Percentiles rank a stretch among this genome's conserved stretches.
phyloP scores from a whole-genome alignment of 2,113 vertebrate species.

The Opisthocomus hoazin region DNA sequence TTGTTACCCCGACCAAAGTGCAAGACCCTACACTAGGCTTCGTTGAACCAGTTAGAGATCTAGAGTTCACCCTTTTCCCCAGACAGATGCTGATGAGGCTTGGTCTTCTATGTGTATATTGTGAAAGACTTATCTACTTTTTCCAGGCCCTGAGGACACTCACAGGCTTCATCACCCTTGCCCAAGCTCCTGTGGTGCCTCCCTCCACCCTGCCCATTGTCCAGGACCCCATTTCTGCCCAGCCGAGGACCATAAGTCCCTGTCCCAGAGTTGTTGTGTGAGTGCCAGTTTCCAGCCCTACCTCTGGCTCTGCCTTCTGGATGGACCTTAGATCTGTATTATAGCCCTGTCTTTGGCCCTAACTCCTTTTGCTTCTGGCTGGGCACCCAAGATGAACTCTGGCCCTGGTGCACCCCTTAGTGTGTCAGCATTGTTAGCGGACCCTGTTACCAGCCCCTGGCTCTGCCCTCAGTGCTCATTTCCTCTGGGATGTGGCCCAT shows the following conservation, averaged over 20 bases:
- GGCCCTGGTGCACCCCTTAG: neutral
- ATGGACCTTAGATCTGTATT: neutral
- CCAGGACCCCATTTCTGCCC: neutral
- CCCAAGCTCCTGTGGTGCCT: neutral
- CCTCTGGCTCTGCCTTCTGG: neutral
- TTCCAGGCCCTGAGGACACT: neutral
- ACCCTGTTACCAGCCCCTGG: neutral
- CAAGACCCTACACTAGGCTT: no score
- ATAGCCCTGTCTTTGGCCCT: neutral
- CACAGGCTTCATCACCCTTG: rapidly evolving
- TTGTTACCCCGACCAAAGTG: no score
- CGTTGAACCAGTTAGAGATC: neutral
- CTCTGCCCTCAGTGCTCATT: neutral
- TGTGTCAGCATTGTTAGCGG: neutral
- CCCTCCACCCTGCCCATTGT: rapidly evolving
- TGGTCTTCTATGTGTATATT: neutral
- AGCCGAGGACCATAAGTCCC: neutral
- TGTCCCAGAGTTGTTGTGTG: rapidly evolving
- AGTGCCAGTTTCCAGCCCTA: rapidly evolving
- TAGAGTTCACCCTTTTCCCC: no score
- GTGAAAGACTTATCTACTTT: neutral
- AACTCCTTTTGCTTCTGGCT: neutral
- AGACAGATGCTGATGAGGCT: neutral
- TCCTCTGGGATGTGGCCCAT: neutral
- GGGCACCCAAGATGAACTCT: neutral